These are phyloP conservation scores for Fundulus diaphanus DNA, from an alignment of 2,797 vertebrate genomes.

Conservation along the genomic window DNA sequence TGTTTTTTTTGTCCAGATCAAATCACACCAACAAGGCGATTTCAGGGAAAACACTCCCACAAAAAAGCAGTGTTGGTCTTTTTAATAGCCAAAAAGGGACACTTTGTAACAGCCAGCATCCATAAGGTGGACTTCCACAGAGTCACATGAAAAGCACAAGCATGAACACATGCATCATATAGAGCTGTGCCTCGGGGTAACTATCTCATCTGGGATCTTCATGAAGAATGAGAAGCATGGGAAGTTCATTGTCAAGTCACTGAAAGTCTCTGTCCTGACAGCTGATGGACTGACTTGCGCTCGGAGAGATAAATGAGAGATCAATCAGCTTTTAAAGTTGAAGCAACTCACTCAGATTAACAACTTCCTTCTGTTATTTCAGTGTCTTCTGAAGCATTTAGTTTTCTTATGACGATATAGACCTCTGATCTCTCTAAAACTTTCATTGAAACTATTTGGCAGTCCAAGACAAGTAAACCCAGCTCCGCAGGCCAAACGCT, in stretches of 20 bases:
- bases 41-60: conserved; percentile 30
- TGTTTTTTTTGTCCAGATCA: conserved; percentile 44
- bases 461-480: conserved; percentile 16
- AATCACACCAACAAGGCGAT: conserved; percentile 34
- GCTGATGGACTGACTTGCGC: conserved; percentile 4
- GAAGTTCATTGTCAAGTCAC: conserved; percentile 7
- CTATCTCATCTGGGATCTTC: conserved; percentile 9
- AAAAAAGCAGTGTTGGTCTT: conserved; percentile 36
- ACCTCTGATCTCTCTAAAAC: conserved; percentile 33
- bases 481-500: conserved; percentile 16
- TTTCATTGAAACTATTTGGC: conserved; percentile 47
- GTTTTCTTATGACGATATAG: conserved; percentile 26
- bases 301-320: conserved; percentile 11
- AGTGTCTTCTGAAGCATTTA: conserved; percentile 16
- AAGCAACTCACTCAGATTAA: conserved; percentile 27
- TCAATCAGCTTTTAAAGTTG: conserved; percentile 15
- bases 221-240: conserved; percentile 5
- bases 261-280: conserved; percentile 14
- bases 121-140: conserved; percentile 19
- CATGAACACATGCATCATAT: conserved; percentile 19
- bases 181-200: conserved; percentile 3
- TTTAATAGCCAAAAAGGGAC: conserved; percentile 11
- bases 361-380: conserved; percentile 20
- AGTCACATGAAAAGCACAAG: conserved; percentile 37
- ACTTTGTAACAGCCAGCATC: conserved; percentile 24